Percentiles rank a stretch among this genome's conserved stretches.
phyloP scores from a whole-genome alignment of 2,888 invertebrate species.

The Brachypalpus laphriformis region DNA sequence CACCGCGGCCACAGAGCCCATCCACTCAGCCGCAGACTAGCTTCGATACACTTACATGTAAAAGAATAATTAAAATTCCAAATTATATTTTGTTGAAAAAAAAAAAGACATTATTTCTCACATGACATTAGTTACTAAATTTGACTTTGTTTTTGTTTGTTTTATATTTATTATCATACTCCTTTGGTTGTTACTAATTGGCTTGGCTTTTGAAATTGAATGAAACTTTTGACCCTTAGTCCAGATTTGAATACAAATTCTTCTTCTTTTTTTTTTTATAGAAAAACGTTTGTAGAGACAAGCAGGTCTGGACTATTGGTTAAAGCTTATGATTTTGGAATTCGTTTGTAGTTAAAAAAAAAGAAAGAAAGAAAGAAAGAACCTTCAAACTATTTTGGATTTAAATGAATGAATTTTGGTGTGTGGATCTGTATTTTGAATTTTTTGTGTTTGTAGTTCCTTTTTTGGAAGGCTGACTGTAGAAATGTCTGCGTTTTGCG shows the following conservation, averaged over 20 bases:
- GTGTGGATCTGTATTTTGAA: neutral
- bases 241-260: neutral
- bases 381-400: neutral
- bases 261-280: no score
- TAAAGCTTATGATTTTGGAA: constrained; percentile 4
- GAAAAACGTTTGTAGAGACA: no score
- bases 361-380: neutral
- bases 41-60: constrained; percentile 84
- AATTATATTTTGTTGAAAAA: constrained; percentile 58
- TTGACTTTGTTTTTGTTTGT: constrained; percentile 12
- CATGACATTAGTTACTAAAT: constrained; percentile 46
- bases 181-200: constrained; percentile 57
- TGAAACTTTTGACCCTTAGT: constrained; percentile 10
- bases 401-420: constrained; percentile 11
- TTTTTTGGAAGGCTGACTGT: neutral
- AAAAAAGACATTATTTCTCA: constrained; percentile 14
- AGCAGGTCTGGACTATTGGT: neutral
- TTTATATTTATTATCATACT: constrained; percentile 1
- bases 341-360: constrained; percentile 10
- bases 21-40: constrained; percentile 83
- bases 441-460: constrained; percentile 1
- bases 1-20: constrained; percentile 84
- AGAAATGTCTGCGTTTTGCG: neutral
- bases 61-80: constrained; percentile 78
- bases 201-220: constrained; percentile 69